Evolutionary conservation across 2,888 invertebrate genomes (phyloP), one percentile per base, ranked within the genome.

Genomic region (Ectropis crepuscularia): DNA sequence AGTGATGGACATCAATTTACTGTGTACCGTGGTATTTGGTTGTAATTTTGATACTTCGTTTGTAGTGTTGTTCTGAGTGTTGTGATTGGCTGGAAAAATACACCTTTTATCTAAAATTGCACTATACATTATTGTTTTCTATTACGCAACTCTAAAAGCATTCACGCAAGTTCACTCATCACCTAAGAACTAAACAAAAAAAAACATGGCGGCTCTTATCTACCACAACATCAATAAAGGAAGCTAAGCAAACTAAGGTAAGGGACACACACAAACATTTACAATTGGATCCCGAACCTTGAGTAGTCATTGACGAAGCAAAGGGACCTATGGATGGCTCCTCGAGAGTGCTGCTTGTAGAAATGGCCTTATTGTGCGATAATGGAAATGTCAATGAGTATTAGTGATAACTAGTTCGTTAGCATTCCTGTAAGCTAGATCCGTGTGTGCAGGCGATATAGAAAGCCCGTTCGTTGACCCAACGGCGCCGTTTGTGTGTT

Each of bases 401-500:
- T 82, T 83, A 80, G 81, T 86, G 83, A 83, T 83, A 81, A 79
- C 79, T 85, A 85, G 78, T 79, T 80, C 80, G 77, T 81, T 86
- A 82, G 88, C 88, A 88, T 89, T 90, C 89, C 87, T 87, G 86
- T 87, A 90, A 91, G 87, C 91, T 87, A 63, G 53, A 88, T 90
- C 90, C 90, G 83, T 87, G 84, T 84, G 90, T 89, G 90, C 88
- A 87, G 91, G 91, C 90, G 89, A 88, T 80, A 90, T 90, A 90
- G 75, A 82, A 88, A 89, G 89, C 90, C 90, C 87, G 85, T 88
- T 90, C 84, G 86, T 75, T 79, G 86, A 82, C 86, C 82, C 85
- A 86, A 83, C 85, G 80, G 80, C 85, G 80, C 79, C 81, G 64
- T 71, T 76, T 78, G 79, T 84, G 87, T 87, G 82, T 86, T 81